Evolutionary conservation across 2,113 vertebrate genomes (phyloP).

Genomic region (Cochlearius cochlearius): DNA sequence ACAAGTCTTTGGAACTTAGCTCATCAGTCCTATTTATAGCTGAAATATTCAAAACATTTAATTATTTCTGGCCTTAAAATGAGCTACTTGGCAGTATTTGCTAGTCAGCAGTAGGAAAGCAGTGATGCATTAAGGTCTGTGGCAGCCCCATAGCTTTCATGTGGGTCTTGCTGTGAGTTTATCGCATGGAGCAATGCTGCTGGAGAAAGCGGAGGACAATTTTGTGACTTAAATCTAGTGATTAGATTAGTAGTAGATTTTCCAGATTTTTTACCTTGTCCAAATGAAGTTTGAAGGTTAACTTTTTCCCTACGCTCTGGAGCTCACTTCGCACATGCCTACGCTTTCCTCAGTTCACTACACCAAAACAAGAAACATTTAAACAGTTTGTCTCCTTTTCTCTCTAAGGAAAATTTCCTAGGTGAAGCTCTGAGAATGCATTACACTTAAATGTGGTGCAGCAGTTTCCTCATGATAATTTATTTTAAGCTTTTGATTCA

Average conservation of each 20-base stretch:
- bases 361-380: neutral
- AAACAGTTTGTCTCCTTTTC: neutral
- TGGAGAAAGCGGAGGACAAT: neutral
- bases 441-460: neutral
- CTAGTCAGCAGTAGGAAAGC: neutral
- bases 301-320: neutral
- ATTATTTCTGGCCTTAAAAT: constrained; percentile 61
- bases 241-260: neutral
- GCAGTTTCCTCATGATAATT: neutral
- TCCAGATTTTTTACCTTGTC: neutral
- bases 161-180: neutral
- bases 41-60: constrained; percentile 37
- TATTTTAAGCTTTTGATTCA: constrained; percentile 25
- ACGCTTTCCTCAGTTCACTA: neutral
- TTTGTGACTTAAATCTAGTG: neutral
- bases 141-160: neutral
- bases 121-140: neutral
- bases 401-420: neutral
- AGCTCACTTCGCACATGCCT: neutral
- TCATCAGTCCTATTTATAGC: constrained; percentile 48
- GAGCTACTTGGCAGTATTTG: constrained; percentile 28
- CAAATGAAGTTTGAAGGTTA: constrained; percentile 26
- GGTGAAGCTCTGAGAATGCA: neutral
- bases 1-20: neutral
- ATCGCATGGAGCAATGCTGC: neutral